phyloP scores from a whole-genome alignment of 2,797 vertebrate genomes.

The Lateolabrax maculatus region DNA sequence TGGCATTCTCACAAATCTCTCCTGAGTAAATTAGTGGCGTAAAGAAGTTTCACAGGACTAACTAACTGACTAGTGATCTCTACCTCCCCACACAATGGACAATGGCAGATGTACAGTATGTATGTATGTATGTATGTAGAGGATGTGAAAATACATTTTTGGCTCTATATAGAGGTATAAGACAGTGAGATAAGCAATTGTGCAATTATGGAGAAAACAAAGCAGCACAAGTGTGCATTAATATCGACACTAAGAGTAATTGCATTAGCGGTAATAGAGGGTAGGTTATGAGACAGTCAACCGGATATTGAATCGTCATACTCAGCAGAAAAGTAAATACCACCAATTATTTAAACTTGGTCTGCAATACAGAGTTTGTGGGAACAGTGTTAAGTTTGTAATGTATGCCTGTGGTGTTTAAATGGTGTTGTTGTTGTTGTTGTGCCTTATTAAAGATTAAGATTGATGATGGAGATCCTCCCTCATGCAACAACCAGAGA shows the following conservation, averaged over 20 bases:
- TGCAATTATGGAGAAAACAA: conserved; percentile 17
- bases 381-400: background rate
- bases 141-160: background rate
- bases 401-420: background rate
- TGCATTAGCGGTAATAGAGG: background rate
- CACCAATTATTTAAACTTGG: conserved; percentile 1
- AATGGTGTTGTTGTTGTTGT: background rate
- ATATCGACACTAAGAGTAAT: conserved; percentile 16
- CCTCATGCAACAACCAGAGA: background rate
- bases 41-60: background rate
- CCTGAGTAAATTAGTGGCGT: background rate
- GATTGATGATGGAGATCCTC: background rate
- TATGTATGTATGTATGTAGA: background rate
- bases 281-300: background rate
- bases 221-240: background rate
- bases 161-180: background rate
- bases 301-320: background rate
- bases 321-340: conserved; percentile 15
- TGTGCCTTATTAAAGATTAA: background rate
- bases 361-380: conserved; percentile 3
- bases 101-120: background rate
- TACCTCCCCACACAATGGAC: background rate
- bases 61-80: background rate
- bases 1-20: background rate
- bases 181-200: conserved; percentile 7